phyloP scores from a whole-genome alignment of 2,113 vertebrate species.

The Dicaeum eximium region DNA sequence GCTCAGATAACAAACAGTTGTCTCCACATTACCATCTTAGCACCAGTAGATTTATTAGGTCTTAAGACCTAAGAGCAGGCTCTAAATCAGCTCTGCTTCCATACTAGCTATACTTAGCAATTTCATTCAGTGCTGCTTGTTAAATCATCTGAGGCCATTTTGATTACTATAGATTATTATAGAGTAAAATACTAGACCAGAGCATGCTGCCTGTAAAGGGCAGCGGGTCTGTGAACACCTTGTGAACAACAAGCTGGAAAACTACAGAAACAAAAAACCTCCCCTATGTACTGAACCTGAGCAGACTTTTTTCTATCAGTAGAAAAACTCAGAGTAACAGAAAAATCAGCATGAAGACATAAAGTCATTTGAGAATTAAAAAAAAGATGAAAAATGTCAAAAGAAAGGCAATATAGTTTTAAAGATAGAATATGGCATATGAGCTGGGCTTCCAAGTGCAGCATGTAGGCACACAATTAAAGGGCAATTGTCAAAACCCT shows the following conservation, averaged over 20 bases:
- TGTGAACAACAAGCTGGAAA: not conserved
- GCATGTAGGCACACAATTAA: not conserved
- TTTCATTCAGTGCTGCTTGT: not conserved
- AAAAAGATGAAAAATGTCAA: not conserved
- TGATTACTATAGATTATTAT: not conserved
- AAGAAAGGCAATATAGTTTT: not conserved
- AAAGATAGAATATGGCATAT: not conserved
- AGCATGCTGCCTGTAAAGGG: not conserved
- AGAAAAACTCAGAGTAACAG: not conserved
- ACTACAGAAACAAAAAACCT: not conserved
- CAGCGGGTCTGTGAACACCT: not conserved
- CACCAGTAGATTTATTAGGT: not conserved
- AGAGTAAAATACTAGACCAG: not conserved
- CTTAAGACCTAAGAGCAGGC: not conserved
- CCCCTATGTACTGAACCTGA: not conserved
- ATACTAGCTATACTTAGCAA: not conserved
- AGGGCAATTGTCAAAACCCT: slow-evolving; percentile 24
- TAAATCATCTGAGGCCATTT: not conserved
- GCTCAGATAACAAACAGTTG: not conserved
- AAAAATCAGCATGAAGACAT: not conserved
- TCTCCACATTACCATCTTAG: not conserved
- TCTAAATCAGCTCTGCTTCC: not conserved
- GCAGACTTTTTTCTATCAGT: not conserved
- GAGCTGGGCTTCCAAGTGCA: not conserved
- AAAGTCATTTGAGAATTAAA: not conserved